These are phyloP conservation scores for Hetaerina americana DNA, from an alignment of 1,140 invertebrate genomes.

Conservation along the genomic window DNA sequence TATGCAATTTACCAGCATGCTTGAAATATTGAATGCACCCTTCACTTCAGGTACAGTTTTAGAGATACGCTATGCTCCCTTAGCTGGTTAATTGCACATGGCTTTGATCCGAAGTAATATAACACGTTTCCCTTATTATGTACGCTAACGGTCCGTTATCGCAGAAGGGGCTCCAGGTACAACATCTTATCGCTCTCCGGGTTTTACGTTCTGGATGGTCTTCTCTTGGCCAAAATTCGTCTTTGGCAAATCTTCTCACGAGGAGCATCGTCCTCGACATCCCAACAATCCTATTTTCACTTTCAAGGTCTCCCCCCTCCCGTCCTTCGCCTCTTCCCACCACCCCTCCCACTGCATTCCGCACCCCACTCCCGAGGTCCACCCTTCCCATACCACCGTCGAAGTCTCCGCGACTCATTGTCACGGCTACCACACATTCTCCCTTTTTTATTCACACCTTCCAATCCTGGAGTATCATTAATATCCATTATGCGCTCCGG, in stretches of 20 bases:
- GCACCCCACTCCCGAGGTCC: not conserved
- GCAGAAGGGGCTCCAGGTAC: no score
- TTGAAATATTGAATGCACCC: no score
- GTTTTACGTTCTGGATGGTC: not conserved
- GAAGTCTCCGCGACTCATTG: not conserved
- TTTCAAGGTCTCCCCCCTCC: not conserved
- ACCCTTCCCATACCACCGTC: not conserved
- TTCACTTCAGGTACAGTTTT: no score
- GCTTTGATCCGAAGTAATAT: no score
- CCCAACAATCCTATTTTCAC: not conserved
- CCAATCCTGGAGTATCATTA: not conserved
- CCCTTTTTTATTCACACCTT: not conserved
- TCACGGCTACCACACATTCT: constrained; percentile 30
- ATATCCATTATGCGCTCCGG: not conserved
- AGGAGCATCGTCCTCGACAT: not conserved
- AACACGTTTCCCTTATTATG: no score
- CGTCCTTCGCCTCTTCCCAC: not conserved
- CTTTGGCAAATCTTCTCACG: not conserved
- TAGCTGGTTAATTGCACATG: no score
- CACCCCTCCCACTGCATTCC: not conserved
- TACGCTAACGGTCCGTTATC: no score
- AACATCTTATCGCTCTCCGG: not conserved
- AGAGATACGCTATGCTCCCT: no score
- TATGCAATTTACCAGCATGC: no score
- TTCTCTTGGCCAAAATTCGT: not conserved